These are phyloP conservation scores for Scolopax rusticola DNA, from an alignment of 2,797 vertebrate genomes.

Conservation along the genomic window DNA sequence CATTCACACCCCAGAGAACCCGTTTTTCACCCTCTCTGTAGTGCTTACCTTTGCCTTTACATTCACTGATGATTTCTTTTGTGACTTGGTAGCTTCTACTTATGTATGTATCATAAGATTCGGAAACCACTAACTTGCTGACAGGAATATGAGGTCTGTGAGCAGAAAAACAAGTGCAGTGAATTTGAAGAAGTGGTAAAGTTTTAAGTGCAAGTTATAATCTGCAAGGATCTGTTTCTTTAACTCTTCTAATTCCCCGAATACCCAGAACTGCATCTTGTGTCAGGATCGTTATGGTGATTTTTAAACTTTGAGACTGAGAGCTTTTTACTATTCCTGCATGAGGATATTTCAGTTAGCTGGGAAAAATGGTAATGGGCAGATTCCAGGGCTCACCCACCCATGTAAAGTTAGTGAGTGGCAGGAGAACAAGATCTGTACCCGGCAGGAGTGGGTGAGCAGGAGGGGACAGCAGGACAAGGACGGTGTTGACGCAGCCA, in stretches of 20 bases:
- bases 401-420: neutral
- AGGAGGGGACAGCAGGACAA: neutral
- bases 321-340: neutral
- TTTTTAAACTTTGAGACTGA: neutral
- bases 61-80: constrained; percentile 94
- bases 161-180: constrained; percentile 2
- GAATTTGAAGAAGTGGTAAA: neutral
- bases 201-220: neutral
- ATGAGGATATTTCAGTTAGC: neutral
- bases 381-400: neutral
- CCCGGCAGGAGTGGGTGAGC: neutral
- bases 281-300: neutral
- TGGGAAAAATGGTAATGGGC: neutral
- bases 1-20: neutral
- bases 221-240: neutral
- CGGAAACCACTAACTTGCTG: constrained; percentile 91
- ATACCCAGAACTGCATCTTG: neutral
- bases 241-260: neutral
- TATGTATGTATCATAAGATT: constrained; percentile 97
- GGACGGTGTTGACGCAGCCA: rapidly evolving
- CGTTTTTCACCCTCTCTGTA: neutral
- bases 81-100: constrained; percentile 97
- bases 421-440: neutral
- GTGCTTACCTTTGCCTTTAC: constrained; percentile 91
- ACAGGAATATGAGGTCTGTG: constrained; percentile 95